Evolutionary conservation across 2,888 invertebrate species (phyloP), one percentile per base, ranked within the genome.

Genomic region (Melipona bicolor): DNA sequence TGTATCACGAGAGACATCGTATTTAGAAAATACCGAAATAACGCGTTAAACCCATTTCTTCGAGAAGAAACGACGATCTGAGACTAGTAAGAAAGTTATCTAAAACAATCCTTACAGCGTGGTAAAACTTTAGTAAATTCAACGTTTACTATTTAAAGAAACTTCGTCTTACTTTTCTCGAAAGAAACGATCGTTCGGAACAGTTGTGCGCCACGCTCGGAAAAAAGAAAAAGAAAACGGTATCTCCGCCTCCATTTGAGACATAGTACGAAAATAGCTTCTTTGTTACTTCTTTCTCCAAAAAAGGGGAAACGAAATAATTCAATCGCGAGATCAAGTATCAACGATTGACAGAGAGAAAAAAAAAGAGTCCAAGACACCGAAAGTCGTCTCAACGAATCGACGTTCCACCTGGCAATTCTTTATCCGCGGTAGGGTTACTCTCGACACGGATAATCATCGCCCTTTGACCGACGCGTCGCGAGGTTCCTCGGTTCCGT

Each of bases 401-500:
- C 54, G 21, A 36, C 24, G 43, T 21, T 71, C 67, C 69, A 65
- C 36, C 69, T 52, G 81, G 56, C 64, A 59, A 62, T 74, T 5
- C 65, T 61, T 32, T 56, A 24, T 13, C 13, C 69, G 13, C 50
- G 56, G 36, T 19, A 21, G 19, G 5, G n/a, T 6, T 32, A 43
- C 15, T 65, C 61, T 9, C 59, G 79, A 17, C 13, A 36, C 9
- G 19, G 56, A 64, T 61, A 54, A 69, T 52, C 32, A 65, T 62
- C 74, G 61, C 36, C 65, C 54, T 78, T 62, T 62, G 78, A 81
- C 67, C 67, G 69, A 61, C 67, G 62, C 59, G 67, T 9, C 69
- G 65, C 81, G 73, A 78, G 52, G 56, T 76, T 81, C 74, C 83
- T 65, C 83, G 79, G 85, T 75, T 78, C 84, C 86, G 83, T 76